Base-by-base conservation (phyloP, 1,140 invertebrate genomes). In the Wasmannia auropunctata region DNA sequence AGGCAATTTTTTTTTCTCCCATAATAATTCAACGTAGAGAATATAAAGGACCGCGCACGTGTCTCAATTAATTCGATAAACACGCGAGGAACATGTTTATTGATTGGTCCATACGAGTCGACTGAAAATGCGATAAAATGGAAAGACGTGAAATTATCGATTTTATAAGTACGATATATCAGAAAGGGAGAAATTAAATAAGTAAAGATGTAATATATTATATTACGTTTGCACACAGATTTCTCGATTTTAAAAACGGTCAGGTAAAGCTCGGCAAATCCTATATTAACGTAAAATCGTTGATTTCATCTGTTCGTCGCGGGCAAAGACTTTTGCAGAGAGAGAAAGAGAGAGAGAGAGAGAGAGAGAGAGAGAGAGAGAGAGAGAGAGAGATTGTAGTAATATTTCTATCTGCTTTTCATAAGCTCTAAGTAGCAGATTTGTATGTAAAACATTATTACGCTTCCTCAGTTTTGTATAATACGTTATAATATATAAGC, bases 61-160 rank as follows among this genome's bases (percentile, higher is more conserved):
- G 51, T 72, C n/a, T 83, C 79, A 83, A 83, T 74, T 74, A 83
- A 83, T 83, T 37, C 28, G 40, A 60, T 74, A 83, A 74, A 28
- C 49, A 28, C 28, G 40, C 51, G 67, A 43, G 67, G 37, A 19
- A 56, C 37, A 58, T 81, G 72, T 81, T 81, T 81, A 81, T 83
- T 58, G 67, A 54, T 49, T 54, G 28, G 67, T 60, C 34, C 65
- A 7, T 43, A 40, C 37, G 3, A 8, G 19, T 56, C 49, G 28
- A 81, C n/a, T 58, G n/a, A 37, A 81, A 81, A 81, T 43, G n/a
- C 49, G 37, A 31, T 72, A 46, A 74, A 83, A 46, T 25, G 6
- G 58, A 72, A 37, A 34, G 65, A 72, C 25, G 25, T 22, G 5
- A 43, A 5, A 67, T 72, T 72, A 34, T 72, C 51, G 43, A 46